Base-by-base conservation (phyloP, 1,140 invertebrate genomes). In the Drosophila murphyi region DNA sequence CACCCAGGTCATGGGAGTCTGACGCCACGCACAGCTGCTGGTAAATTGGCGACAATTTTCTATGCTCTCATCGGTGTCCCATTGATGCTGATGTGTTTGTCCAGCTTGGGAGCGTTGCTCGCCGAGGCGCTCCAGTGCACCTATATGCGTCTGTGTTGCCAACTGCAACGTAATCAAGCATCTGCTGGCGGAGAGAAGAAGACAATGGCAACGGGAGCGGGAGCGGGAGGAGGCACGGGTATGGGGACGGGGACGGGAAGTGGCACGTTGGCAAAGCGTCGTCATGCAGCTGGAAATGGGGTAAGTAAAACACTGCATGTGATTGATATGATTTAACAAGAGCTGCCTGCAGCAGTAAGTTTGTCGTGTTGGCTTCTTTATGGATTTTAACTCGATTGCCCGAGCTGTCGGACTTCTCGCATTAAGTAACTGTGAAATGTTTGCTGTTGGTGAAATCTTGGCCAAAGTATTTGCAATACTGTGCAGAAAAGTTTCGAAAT, bases 41-140 rank as follows among this genome's bases (percentile, higher is more conserved):
- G 97, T 2, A 96, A 97, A 90, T 94, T 97, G 29, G 95, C 97
- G 2, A 98, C 97, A 1, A 98, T 98, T 78, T 93, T 97, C 7
- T 98, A 98, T 92, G 97, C 97, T 1, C 93, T 95, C 80, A 94
- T 95, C 80, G 97, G 97, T 1, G 97, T 98, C 35, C 97, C 97
- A 2, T 92, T 98, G 47, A 97, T 97, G 93, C 93, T 98, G 47
- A 94, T 98, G 48, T 98, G 97, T 92, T 93, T 98, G 48, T 97
- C 97, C 3, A 97, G 97, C 79, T 94, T 98, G 55, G 97, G 97
- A 1, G 95, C 95, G n/a, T 93, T 96, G 47, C 93, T 97, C 65
- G 97, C 97, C 12, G 94, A 95, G 34, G 94, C 95, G 2, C 95
- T 97, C 70, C 94, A 96, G 80, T 94, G 95, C 80, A 94, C 94